These are phyloP conservation scores for Meandrina meandrites DNA, from an alignment of 92 coral and sea anemone species.

Conservation along the genomic window DNA sequence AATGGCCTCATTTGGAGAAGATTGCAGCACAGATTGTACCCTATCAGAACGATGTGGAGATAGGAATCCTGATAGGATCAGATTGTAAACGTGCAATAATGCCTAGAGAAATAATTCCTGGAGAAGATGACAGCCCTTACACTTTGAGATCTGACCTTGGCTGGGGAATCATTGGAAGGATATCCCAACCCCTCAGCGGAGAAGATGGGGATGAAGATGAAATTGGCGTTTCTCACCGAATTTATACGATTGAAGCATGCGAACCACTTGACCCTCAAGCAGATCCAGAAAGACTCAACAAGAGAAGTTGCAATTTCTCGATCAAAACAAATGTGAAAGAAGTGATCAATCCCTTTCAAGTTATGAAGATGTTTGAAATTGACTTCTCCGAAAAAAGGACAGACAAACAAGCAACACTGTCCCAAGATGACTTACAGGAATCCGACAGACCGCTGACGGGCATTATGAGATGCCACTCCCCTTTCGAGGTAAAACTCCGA, in stretches of 20 bases:
- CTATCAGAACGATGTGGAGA: slow-evolving; percentile 44
- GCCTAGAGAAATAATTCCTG: slow-evolving; percentile 71
- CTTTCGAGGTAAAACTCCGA: slow-evolving; percentile 26
- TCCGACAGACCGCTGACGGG: slow-evolving; percentile 29
- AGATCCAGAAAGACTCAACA: background rate
- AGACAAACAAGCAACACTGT: slow-evolving; percentile 37
- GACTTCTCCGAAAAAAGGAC: slow-evolving; percentile 58
- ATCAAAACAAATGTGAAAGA: slow-evolving; percentile 48
- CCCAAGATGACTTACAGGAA: slow-evolving; percentile 56
- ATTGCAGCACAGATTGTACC: slow-evolving; percentile 47
- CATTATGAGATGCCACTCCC: slow-evolving; percentile 60
- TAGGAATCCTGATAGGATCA: slow-evolving; percentile 64
- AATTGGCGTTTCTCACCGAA: slow-evolving; percentile 8
- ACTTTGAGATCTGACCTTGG: slow-evolving; percentile 65
- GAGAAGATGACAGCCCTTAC: slow-evolving; percentile 54
- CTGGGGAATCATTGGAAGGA: slow-evolving; percentile 64
- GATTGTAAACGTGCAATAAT: slow-evolving; percentile 63
- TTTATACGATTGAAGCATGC: slow-evolving; percentile 14
- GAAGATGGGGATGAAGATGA: slow-evolving; percentile 9
- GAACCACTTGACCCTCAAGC: slow-evolving; percentile 12
- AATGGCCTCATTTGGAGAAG: slow-evolving; percentile 56
- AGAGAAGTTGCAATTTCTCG: slow-evolving; percentile 22
- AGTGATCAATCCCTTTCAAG: slow-evolving; percentile 46
- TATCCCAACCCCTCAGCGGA: slow-evolving; percentile 7
- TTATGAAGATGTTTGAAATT: slow-evolving; percentile 58